Evolutionary conservation across 1,140 invertebrate species (phyloP).

Genomic region (Drosophila bipectinata): DNA sequence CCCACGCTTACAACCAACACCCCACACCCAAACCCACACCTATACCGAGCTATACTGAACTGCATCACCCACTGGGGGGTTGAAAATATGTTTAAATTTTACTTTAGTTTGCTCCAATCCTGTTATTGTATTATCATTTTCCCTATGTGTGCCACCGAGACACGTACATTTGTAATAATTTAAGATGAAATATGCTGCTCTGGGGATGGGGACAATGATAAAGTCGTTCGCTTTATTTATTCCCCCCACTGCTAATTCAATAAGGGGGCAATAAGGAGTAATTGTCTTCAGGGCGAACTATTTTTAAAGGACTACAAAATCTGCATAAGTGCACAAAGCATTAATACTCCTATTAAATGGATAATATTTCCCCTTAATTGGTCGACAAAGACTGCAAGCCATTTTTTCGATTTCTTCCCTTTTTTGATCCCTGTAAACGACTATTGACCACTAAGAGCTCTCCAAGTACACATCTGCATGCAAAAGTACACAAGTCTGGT

Average conservation of each 20-base stretch:
- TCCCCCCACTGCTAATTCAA: constrained; percentile 36
- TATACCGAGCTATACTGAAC: background rate
- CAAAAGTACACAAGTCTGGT: constrained; percentile 32
- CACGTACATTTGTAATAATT: constrained; percentile 74
- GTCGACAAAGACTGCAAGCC: no score
- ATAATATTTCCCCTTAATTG: background rate
- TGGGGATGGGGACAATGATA: constrained; percentile 32
- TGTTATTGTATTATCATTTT: constrained; percentile 71
- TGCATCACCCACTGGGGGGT: constrained; percentile 12
- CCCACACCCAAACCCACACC: constrained; percentile 7
- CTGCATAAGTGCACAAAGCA: background rate
- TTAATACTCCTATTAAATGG: background rate
- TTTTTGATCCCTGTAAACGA: background rate
- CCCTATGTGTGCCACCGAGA: constrained; percentile 45
- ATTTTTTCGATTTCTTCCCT: constrained; percentile 5
- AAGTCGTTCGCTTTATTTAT: constrained; percentile 43
- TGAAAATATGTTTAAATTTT: constrained; percentile 70
- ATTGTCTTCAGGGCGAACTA: constrained; percentile 11
- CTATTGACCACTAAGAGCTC: constrained; percentile 7
- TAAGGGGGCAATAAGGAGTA: constrained; percentile 26
- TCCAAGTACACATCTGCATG: constrained; percentile 17
- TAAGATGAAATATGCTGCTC: constrained; percentile 68
- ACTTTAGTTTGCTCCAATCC: constrained; percentile 49
- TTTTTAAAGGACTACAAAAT: background rate
- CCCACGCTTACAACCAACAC: background rate